Conservation (phyloP, 2,113 vertebrate species). For the Indri indri region DNA sequence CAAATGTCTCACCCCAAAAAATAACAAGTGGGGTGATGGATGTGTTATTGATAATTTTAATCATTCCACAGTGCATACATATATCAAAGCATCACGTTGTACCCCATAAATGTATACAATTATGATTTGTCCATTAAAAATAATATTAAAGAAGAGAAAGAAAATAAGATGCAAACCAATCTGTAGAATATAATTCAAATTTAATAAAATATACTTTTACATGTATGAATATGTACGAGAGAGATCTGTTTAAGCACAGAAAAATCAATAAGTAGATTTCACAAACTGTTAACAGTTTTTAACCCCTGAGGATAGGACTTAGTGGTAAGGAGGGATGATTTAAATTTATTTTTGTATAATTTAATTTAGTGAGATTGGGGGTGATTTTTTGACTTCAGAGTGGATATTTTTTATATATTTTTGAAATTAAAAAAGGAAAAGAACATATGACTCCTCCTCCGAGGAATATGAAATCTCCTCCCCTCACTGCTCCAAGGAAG, state of each 20-base stretch:
- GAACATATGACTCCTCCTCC: not conserved
- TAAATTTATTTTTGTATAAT: conserved; percentile 50
- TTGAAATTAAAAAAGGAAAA: not conserved
- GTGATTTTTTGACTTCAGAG: not conserved
- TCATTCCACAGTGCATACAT: not conserved
- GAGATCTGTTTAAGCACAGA: not conserved
- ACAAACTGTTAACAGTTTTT: not conserved
- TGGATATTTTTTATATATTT: not conserved
- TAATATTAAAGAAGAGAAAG: not conserved
- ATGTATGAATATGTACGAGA: not conserved
- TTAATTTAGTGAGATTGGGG: not conserved
- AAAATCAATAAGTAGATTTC: not conserved
- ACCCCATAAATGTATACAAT: not conserved
- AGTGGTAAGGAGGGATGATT: not conserved
- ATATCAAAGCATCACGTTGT: not conserved
- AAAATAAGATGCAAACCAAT: not conserved
- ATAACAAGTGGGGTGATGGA: not conserved
- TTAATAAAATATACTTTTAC: conserved; percentile 4
- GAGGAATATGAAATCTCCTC: not conserved
- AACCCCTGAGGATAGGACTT: not conserved
- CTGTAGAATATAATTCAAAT: conserved; percentile 19
- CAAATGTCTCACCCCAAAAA: conserved; percentile 7
- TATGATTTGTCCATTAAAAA: conserved; percentile 26
- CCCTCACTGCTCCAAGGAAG: not conserved
- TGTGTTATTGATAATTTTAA: conserved; percentile 1